These are phyloP conservation scores for Microtus richardsoni DNA, from an alignment of 2,113 vertebrate species.

Conservation along the genomic window DNA sequence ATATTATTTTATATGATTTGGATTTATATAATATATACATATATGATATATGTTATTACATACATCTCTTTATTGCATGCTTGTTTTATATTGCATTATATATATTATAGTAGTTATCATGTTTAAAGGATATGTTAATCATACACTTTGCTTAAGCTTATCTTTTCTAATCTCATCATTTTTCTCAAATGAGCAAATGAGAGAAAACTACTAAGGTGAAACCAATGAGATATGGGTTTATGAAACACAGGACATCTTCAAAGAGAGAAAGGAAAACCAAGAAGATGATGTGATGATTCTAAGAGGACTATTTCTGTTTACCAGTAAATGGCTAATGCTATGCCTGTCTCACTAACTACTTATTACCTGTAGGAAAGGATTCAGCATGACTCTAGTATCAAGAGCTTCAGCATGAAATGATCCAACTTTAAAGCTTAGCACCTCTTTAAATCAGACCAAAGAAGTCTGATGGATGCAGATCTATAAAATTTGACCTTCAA, in stretches of 20 bases:
- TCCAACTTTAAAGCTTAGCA: not conserved
- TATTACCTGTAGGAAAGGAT: not conserved
- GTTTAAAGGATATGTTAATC: not conserved
- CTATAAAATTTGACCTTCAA: not conserved
- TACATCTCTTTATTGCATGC: not conserved
- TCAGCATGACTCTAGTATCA: not conserved
- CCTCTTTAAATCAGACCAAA: not conserved
- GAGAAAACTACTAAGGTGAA: not conserved
- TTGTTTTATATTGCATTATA: not conserved
- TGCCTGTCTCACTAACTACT: not conserved
- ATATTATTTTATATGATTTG: not conserved
- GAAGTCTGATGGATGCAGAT: not conserved
- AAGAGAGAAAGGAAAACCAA: not conserved
- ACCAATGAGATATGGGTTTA: not conserved
- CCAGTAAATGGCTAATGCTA: not conserved
- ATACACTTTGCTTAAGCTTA: not conserved
- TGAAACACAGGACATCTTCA: not conserved
- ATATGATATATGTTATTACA: not conserved
- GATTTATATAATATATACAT: not conserved
- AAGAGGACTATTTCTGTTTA: not conserved
- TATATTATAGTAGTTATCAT: not conserved
- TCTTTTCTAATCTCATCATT: too few species aligned
- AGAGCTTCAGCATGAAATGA: not conserved
- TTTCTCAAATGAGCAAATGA: not conserved
- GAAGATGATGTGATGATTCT: too few species aligned